These are phyloP conservation scores for Pemphredon lugubris DNA, from an alignment of 2,888 invertebrate species.

Conservation along the genomic window DNA sequence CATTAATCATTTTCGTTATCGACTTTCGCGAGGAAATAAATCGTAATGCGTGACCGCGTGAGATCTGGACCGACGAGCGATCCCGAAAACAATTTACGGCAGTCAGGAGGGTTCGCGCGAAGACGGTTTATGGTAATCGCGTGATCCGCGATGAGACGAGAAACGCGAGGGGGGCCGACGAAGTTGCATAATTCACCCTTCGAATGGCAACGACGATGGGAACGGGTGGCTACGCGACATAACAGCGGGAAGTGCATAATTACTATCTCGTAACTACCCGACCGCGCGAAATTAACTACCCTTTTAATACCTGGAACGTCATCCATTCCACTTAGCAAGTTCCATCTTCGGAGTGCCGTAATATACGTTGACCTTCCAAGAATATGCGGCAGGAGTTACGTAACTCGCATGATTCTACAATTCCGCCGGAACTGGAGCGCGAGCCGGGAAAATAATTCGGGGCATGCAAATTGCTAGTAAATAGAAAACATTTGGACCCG, in stretches of 20 bases:
- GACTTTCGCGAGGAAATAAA: too few species aligned
- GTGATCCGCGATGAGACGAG: too few species aligned
- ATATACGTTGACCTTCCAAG: slow-evolving; percentile 9
- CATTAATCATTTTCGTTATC: too few species aligned
- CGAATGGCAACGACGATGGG: too few species aligned
- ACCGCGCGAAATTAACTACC: slow-evolving; percentile 16
- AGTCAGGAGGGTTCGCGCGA: too few species aligned
- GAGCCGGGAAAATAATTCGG: slow-evolving; percentile 22
- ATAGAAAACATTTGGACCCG: too few species aligned
- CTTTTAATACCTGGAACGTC: slow-evolving; percentile 16
- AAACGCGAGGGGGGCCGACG: too few species aligned
- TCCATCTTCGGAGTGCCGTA: slow-evolving; percentile 4
- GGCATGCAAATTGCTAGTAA: background rate
- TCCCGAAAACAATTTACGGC: too few species aligned
- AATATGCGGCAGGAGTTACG: slow-evolving; percentile 21
- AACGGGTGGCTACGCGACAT: background rate
- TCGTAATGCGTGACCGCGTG: too few species aligned
- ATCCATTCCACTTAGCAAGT: slow-evolving; percentile 7
- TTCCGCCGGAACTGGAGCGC: slow-evolving; percentile 1
- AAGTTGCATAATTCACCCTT: too few species aligned
- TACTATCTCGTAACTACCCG: slow-evolving; percentile 1
- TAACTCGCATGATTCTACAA: background rate
- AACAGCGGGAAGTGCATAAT: background rate
- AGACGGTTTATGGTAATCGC: too few species aligned
- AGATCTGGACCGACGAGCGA: too few species aligned